These are phyloP conservation scores for Mayetiola destructor DNA, from an alignment of 2,888 invertebrate species.

Conservation along the genomic window DNA sequence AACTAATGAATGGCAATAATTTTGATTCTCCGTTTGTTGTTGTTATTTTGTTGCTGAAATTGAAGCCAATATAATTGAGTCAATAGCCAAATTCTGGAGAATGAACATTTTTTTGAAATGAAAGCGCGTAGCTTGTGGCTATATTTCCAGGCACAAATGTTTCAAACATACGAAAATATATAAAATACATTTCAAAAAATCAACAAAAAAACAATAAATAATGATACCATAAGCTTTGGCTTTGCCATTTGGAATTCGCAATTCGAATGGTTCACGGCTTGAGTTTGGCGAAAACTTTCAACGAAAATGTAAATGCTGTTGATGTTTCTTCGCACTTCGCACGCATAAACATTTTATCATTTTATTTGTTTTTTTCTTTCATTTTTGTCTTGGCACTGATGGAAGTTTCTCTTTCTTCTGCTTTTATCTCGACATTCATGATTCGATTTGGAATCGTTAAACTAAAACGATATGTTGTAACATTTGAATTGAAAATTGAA, in stretches of 20 bases:
- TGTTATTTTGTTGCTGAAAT: background rate
- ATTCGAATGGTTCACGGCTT: background rate
- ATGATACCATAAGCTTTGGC: background rate
- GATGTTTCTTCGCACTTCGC: background rate
- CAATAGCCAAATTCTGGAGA: background rate
- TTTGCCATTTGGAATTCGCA: background rate
- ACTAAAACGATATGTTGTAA: background rate
- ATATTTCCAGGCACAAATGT: background rate
- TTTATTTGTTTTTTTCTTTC: background rate
- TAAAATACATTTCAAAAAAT: too few species aligned
- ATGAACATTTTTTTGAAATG: too few species aligned
- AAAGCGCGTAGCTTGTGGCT: background rate
- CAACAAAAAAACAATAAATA: constrained; percentile 11
- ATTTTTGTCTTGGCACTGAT: background rate
- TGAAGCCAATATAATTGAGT: background rate
- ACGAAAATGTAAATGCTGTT: background rate
- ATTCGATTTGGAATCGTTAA: background rate
- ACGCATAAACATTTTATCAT: background rate
- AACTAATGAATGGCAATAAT: too few species aligned
- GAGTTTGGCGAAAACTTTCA: background rate
- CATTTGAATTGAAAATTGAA: background rate
- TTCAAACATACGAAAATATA: too few species aligned
- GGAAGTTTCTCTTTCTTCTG: background rate
- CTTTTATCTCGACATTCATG: background rate
- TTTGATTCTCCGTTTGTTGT: background rate